Evolutionary conservation across 2,113 vertebrate genomes (phyloP).

Genomic region (Macquaria australasica): DNA sequence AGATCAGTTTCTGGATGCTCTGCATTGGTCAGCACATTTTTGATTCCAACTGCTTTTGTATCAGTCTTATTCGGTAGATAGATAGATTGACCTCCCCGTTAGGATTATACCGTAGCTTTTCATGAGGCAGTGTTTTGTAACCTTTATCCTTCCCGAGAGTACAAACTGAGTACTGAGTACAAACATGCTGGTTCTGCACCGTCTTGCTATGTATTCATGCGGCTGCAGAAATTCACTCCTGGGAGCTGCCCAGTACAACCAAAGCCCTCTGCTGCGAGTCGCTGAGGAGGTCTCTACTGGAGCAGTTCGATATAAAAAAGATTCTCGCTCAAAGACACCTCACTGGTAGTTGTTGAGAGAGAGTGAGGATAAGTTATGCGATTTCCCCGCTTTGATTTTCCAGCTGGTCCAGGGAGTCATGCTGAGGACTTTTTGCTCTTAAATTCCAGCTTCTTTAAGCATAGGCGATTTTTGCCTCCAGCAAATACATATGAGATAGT

Average conservation of each 20-base stretch:
- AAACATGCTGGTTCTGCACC: slow-evolving; percentile 33
- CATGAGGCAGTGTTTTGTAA: slow-evolving; percentile 25
- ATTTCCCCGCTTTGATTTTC: slow-evolving; percentile 43
- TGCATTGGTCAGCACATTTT: slow-evolving; percentile 28
- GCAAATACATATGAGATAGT: slow-evolving; percentile 25
- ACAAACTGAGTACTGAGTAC: not conserved
- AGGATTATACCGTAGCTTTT: slow-evolving; percentile 4
- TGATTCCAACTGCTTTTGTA: slow-evolving; percentile 7
- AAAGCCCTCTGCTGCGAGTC: slow-evolving; percentile 28
- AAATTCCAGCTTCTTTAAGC: slow-evolving; percentile 8
- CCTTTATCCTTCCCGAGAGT: slow-evolving; percentile 23
- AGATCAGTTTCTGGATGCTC: slow-evolving; percentile 23
- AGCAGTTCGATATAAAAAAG: slow-evolving; percentile 29
- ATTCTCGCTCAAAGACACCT: slow-evolving; percentile 19
- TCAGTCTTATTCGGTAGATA: slow-evolving; percentile 12
- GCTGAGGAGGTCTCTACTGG: slow-evolving; percentile 13
- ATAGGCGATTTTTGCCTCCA: slow-evolving; percentile 1
- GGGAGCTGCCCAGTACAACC: slow-evolving; percentile 40
- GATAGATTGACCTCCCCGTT: slow-evolving; percentile 3
- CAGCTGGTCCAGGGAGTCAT: not conserved
- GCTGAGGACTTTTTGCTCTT: slow-evolving; percentile 4
- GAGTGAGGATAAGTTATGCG: slow-evolving; percentile 8
- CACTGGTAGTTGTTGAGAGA: slow-evolving; percentile 20
- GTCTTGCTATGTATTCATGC: slow-evolving; percentile 43
- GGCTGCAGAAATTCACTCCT: slow-evolving; percentile 34